Conservation (phyloP, 2,888 invertebrate species). For the Lasioglossum marginatum region DNA sequence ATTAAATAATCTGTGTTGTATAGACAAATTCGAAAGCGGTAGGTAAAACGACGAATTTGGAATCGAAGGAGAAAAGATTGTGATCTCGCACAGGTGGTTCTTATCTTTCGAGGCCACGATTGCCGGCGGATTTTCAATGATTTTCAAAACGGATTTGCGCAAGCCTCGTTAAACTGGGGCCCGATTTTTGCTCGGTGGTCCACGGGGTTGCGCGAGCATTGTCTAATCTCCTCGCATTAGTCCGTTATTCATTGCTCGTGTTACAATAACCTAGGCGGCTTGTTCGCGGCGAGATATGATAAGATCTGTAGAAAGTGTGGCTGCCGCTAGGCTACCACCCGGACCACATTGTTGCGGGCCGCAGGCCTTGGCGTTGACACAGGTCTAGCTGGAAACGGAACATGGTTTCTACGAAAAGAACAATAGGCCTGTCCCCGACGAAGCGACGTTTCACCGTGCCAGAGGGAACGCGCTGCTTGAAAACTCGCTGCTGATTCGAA, state of each 20-base stretch:
- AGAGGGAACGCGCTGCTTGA: background rate
- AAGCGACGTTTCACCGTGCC: background rate
- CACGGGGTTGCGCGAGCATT: conserved; percentile 36
- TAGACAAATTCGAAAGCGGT: no score
- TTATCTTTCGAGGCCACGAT: background rate
- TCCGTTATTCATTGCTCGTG: conserved; percentile 58
- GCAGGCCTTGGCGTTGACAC: conserved; percentile 59
- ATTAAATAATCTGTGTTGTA: no score
- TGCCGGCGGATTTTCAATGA: background rate
- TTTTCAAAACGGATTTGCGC: conserved; percentile 10
- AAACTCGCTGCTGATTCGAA: background rate
- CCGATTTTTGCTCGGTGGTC: conserved; percentile 5
- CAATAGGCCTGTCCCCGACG: conserved; percentile 31
- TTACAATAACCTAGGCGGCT: conserved; percentile 54
- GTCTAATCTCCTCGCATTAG: conserved; percentile 54
- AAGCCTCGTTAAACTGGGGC: conserved; percentile 15
- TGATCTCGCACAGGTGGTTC: background rate
- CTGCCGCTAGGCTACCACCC: conserved; percentile 45
- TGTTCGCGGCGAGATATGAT: conserved; percentile 56
- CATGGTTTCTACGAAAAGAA: conserved; percentile 35
- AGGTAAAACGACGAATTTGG: no score
- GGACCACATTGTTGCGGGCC: conserved; percentile 49
- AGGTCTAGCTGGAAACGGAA: conserved; percentile 29
- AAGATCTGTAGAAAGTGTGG: conserved; percentile 67
- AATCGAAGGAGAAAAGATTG: no score